Evolutionary conservation across 2,113 vertebrate genomes (phyloP).

Genomic region (Ramphastos sulfuratus): DNA sequence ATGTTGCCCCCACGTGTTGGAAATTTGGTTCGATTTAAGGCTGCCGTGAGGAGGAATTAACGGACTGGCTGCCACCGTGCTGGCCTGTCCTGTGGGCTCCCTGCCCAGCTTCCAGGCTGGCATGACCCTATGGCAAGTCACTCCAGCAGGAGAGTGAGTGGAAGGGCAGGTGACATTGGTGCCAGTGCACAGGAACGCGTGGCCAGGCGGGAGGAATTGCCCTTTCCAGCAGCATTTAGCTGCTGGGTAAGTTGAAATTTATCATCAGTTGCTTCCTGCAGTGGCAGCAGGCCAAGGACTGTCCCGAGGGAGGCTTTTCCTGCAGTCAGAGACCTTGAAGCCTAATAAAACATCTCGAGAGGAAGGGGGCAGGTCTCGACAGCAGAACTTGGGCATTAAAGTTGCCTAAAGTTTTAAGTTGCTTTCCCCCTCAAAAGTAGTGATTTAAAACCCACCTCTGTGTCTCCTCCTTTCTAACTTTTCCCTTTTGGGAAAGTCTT

Average conservation of each 20-base stretch:
- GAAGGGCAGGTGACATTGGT: background rate
- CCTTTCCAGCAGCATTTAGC: background rate
- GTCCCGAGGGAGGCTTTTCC: background rate
- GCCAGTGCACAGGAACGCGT: accelerated
- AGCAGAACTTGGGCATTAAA: background rate
- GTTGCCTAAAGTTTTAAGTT: background rate
- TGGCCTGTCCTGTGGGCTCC: background rate
- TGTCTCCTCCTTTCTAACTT: background rate
- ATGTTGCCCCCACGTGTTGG: background rate
- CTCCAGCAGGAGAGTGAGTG: background rate
- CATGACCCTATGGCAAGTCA: accelerated
- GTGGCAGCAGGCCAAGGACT: background rate
- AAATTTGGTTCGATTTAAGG: accelerated
- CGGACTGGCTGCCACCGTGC: accelerated
- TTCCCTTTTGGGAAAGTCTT: background rate
- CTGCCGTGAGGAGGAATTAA: no score
- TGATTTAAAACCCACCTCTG: background rate
- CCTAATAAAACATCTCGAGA: background rate
- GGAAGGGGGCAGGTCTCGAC: background rate
- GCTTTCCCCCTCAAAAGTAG: background rate
- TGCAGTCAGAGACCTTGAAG: no score
- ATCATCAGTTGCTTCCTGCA: background rate
- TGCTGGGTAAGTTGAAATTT: accelerated
- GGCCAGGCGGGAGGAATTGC: background rate
- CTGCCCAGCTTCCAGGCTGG: background rate